Conservation (phyloP, 2,888 invertebrate species). For the Troglohyphantes excavatus region DNA sequence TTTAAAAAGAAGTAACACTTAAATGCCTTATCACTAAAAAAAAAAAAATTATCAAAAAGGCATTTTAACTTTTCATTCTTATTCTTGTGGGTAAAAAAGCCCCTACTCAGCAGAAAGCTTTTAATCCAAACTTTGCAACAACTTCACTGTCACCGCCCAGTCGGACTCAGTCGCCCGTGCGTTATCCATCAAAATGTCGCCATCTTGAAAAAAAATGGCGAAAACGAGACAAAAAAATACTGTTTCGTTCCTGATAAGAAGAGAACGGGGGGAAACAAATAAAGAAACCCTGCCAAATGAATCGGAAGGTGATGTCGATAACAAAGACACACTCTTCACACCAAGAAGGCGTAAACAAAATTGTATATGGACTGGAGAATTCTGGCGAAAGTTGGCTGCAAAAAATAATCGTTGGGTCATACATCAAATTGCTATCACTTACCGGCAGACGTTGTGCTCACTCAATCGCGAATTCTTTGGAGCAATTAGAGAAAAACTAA, state of each 20-base stretch:
- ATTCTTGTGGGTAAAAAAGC: background rate
- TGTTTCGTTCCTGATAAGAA: constrained; percentile 52
- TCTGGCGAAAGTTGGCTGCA: background rate
- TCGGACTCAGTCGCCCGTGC: background rate
- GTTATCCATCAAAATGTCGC: constrained; percentile 70
- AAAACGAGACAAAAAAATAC: constrained; percentile 53
- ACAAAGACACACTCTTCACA: constrained; percentile 70
- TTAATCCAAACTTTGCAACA: constrained; percentile 39
- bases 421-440: constrained; percentile 77
- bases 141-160: constrained; percentile 8
- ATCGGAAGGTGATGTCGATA: constrained; percentile 76
- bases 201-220: constrained; percentile 23
- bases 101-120: constrained; percentile 21
- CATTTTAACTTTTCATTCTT: constrained; percentile 21
- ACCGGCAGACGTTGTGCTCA: constrained; percentile 69
- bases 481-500: constrained; percentile 69
- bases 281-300: constrained; percentile 73
- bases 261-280: constrained; percentile 44
- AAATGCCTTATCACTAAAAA: background rate
- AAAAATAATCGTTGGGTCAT: constrained; percentile 62
- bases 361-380: constrained; percentile 16
- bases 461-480: constrained; percentile 65
- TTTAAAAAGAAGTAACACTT: background rate
- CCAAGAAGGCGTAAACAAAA: constrained; percentile 73
- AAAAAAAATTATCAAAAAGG: background rate